phyloP scores from a whole-genome alignment of 1,140 invertebrate genomes.

The Zaprionus ornatus region DNA sequence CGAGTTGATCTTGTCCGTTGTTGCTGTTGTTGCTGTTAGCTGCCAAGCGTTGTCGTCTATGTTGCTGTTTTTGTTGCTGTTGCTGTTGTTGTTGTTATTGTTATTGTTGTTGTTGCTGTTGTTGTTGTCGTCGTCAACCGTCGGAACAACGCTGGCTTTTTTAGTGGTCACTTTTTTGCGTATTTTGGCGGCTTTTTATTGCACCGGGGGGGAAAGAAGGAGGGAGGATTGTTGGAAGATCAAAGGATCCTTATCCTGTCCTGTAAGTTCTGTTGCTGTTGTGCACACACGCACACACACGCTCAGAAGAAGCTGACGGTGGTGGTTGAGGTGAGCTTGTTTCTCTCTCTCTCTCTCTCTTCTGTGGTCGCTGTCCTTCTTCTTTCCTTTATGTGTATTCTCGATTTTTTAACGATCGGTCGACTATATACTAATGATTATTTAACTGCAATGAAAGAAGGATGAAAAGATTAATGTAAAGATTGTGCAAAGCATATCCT shows the following conservation, averaged over 20 bases:
- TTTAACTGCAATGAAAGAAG: constrained; percentile 55
- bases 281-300: constrained; percentile 17
- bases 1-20: not conserved
- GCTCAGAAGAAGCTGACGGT: not conserved
- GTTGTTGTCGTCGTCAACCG: constrained; percentile 71
- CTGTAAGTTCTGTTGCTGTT: constrained; percentile 11
- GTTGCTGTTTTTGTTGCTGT: constrained; percentile 33
- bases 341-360: too few species aligned
- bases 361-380: not conserved
- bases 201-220: constrained; percentile 28
- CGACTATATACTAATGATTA: constrained; percentile 52
- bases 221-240: not conserved
- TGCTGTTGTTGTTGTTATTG: constrained; percentile 40
- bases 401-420: constrained; percentile 6
- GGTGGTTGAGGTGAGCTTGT: not conserved
- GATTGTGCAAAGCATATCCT: not conserved
- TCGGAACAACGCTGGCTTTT: constrained; percentile 74
- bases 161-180: constrained; percentile 77
- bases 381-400: not conserved
- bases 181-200: constrained; percentile 71
- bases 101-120: constrained; percentile 45
- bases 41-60: constrained; percentile 35
- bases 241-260: not conserved
- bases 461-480: constrained; percentile 18
- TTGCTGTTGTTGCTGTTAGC: constrained; percentile 17